Evolutionary conservation across 2,113 vertebrate genomes (phyloP).

Genomic region (Tringa solitaria): DNA sequence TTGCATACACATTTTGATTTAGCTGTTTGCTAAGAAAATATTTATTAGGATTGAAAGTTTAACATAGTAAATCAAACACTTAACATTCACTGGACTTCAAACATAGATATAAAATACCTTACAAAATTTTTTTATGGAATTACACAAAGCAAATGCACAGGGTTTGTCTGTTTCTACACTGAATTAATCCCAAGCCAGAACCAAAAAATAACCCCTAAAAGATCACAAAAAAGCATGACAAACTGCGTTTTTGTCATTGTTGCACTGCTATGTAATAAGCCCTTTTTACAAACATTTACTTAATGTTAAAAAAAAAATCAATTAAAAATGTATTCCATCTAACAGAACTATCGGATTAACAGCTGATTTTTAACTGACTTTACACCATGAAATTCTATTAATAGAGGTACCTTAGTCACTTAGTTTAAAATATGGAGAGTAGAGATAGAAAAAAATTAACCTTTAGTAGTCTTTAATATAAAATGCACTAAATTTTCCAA

Average conservation of each 20-base stretch:
- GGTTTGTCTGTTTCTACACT: slow-evolving; percentile 60
- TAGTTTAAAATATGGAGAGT: slow-evolving; percentile 61
- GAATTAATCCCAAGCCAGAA: slow-evolving; percentile 65
- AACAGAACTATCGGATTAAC: slow-evolving; percentile 66
- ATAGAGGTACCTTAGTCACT: slow-evolving; percentile 61
- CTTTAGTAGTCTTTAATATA: slow-evolving; percentile 73
- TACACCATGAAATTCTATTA: slow-evolving; percentile 62
- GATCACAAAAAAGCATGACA: slow-evolving; percentile 50
- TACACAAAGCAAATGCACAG: slow-evolving; percentile 66
- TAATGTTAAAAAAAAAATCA: slow-evolving; percentile 51
- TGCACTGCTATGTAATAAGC: slow-evolving; percentile 67
- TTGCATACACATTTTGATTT: slow-evolving; percentile 32
- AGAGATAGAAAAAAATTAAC: slow-evolving; percentile 62
- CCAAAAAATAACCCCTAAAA: slow-evolving; percentile 39
- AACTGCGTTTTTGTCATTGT: slow-evolving; percentile 49
- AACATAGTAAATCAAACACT: slow-evolving; percentile 70
- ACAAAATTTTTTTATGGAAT: slow-evolving; percentile 58
- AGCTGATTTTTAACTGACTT: slow-evolving; percentile 61
- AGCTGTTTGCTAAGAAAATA: slow-evolving; percentile 73
- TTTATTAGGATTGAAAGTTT: slow-evolving; percentile 70
- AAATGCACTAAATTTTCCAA: slow-evolving; percentile 66
- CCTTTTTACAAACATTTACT: slow-evolving; percentile 68
- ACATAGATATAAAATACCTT: slow-evolving; percentile 68
- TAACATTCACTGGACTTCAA: slow-evolving; percentile 68
- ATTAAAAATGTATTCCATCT: slow-evolving; percentile 64